phyloP scores from a whole-genome alignment of 2,797 vertebrate species.

The Oreochromis grahami region DNA sequence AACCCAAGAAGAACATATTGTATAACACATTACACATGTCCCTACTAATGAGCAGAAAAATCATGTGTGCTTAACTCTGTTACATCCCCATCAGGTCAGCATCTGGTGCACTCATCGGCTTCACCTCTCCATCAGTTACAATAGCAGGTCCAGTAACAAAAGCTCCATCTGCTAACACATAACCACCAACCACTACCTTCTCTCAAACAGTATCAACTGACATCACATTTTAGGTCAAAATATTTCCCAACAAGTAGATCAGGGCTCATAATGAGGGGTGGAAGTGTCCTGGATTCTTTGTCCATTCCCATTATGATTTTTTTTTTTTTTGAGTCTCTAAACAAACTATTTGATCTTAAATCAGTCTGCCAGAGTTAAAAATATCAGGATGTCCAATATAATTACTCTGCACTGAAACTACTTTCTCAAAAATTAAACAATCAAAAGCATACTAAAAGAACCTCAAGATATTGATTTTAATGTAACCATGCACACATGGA shows the following conservation, averaged over 20 bases:
- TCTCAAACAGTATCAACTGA: background rate
- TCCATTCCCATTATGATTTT: background rate
- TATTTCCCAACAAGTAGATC: background rate
- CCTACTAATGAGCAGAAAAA: background rate
- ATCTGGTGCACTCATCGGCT: background rate
- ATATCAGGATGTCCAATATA: background rate
- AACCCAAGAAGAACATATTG: background rate
- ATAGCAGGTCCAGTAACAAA: background rate
- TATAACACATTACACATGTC: background rate
- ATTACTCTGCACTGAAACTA: background rate
- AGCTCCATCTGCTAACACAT: background rate
- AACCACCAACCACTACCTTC: background rate
- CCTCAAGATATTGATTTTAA: background rate
- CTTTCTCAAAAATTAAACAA: background rate
- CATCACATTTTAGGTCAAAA: background rate
- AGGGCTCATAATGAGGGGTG: background rate
- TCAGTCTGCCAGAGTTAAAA: background rate
- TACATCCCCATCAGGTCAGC: background rate
- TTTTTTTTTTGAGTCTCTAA: background rate
- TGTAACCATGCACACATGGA: background rate
- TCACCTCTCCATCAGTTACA: slow-evolving; percentile 19
- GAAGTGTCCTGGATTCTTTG: background rate
- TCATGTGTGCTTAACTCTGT: background rate
- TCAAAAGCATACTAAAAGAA: background rate
- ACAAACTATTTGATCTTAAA: background rate